Evolutionary conservation across 2,888 invertebrate species (phyloP).

Genomic region (Sminthurides aquaticus): DNA sequence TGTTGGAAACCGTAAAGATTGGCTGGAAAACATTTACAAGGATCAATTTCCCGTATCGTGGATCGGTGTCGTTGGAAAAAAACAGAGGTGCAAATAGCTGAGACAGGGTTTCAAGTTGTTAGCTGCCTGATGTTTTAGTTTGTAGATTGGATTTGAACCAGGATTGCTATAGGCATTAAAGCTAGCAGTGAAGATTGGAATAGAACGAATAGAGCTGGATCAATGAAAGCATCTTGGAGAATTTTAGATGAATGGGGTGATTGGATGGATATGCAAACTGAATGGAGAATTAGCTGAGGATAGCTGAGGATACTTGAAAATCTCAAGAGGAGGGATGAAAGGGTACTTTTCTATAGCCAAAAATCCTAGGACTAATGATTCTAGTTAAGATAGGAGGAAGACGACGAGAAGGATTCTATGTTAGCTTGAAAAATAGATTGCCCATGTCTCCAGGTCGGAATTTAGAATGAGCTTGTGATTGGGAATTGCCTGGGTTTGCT

Average conservation of each 20-base stretch:
- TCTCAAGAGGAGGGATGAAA: not conserved
- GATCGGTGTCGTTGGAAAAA: too few species aligned
- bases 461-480: not conserved
- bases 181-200: too few species aligned
- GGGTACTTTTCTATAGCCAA: not conserved
- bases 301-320: not conserved
- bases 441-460: not conserved
- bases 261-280: not conserved
- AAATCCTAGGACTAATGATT: not conserved
- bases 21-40: too few species aligned
- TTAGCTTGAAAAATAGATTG: not conserved
- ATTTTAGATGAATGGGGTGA: not conserved
- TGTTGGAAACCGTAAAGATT: too few species aligned
- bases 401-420: not conserved
- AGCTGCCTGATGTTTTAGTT: too few species aligned
- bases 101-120: too few species aligned
- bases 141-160: too few species aligned
- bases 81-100: too few species aligned
- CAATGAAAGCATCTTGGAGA: too few species aligned
- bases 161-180: too few species aligned
- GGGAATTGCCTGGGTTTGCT: not conserved
- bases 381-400: not conserved
- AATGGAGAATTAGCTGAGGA: not conserved
- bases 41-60: too few species aligned
- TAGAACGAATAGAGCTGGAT: too few species aligned